phyloP scores from a whole-genome alignment of 2,113 vertebrate genomes.

The Eurypyga helias region DNA sequence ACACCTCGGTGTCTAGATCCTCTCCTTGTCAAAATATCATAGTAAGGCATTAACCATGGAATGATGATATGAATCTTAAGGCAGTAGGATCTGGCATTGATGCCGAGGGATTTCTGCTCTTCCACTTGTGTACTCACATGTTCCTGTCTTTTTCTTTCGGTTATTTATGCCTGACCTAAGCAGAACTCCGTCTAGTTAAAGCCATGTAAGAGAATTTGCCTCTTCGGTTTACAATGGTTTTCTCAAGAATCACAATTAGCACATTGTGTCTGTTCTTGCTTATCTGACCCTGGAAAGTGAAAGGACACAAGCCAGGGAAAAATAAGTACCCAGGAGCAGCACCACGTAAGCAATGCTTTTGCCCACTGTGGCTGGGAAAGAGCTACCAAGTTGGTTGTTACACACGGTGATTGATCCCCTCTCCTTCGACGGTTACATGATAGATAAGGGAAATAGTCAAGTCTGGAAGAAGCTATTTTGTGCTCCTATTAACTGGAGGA shows the following conservation, averaged over 20 bases:
- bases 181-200: slow-evolving; percentile 2
- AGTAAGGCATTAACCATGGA: slow-evolving; percentile 66
- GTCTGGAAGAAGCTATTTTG: slow-evolving; percentile 47
- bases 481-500: slow-evolving; percentile 50
- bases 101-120: slow-evolving; percentile 50
- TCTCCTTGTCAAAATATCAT: slow-evolving; percentile 67
- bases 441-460: slow-evolving; percentile 50
- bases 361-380: slow-evolving; percentile 35
- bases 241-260: not conserved
- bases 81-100: slow-evolving; percentile 61
- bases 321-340: not conserved
- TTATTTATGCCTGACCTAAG: slow-evolving; percentile 18
- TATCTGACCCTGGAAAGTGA: not conserved
- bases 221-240: not conserved
- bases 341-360: not conserved
- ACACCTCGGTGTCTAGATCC: slow-evolving; percentile 65
- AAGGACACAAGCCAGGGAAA: not conserved
- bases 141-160: not conserved
- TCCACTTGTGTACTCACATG: not conserved
- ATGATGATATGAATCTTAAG: slow-evolving; percentile 65
- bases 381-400: not conserved
- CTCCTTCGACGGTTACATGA: not conserved
- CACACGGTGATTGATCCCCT: not conserved
- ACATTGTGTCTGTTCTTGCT: not conserved
- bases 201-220: not conserved